phyloP scores from a whole-genome alignment of 2,888 invertebrate genomes.

The Cremastobaeus sp. region DNA sequence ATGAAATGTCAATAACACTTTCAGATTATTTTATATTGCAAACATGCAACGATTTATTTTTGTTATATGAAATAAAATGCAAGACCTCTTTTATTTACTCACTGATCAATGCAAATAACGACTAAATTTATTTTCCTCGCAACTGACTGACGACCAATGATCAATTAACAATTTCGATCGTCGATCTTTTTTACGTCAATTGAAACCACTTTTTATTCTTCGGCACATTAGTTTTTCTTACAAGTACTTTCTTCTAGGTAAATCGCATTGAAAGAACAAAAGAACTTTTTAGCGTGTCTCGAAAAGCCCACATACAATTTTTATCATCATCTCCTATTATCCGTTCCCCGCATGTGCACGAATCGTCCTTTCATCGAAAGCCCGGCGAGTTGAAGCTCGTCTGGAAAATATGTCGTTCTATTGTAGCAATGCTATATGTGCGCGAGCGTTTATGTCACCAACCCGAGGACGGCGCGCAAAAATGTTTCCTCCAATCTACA shows the following conservation, averaged over 20 bases:
- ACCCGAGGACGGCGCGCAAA: background rate
- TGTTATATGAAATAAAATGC: too few species aligned
- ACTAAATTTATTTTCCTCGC: too few species aligned
- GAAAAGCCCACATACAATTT: constrained; percentile 3
- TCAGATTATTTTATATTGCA: too few species aligned
- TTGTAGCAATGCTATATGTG: background rate
- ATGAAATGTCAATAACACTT: too few species aligned
- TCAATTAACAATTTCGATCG: too few species aligned
- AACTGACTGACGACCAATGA: too few species aligned
- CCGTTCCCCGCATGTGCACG: background rate
- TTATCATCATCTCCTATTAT: constrained; percentile 9
- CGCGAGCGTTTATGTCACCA: background rate
- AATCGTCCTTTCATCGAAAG: constrained; percentile 6
- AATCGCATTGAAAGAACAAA: background rate
- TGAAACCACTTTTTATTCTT: too few species aligned
- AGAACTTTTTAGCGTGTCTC: background rate
- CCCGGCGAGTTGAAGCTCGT: constrained; percentile 3
- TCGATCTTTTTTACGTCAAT: too few species aligned
- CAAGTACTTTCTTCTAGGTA: background rate
- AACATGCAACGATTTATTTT: too few species aligned
- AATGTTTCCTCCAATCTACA: constrained; percentile 27
- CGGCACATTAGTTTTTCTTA: background rate
- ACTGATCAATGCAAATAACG: too few species aligned
- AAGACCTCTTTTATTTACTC: too few species aligned
- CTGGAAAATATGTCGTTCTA: constrained; percentile 23